Evolutionary conservation across 2,888 invertebrate genomes (phyloP).

Genomic region (Ophonus ardosiacus): DNA sequence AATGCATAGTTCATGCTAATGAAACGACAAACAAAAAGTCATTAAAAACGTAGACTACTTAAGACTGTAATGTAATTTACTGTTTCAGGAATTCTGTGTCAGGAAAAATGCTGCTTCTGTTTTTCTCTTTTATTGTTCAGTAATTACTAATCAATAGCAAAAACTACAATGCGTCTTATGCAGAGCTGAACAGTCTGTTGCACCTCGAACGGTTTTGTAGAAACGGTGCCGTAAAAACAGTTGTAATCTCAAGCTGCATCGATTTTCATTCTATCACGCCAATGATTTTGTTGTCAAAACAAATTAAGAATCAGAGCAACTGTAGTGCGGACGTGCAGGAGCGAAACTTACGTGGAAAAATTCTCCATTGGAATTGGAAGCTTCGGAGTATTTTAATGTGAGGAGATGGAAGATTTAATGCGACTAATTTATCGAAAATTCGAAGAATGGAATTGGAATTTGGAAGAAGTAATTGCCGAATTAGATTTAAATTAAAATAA

Average conservation of each 20-base stretch:
- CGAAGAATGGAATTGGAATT: conserved; percentile 16
- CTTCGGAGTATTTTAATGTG: conserved; percentile 31
- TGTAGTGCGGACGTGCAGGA: conserved; percentile 51
- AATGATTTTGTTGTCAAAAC: conserved; percentile 58
- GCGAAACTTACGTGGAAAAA: conserved; percentile 46
- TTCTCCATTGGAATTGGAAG: background rate
- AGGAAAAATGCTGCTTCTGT: background rate
- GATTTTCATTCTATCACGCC: conserved; percentile 59
- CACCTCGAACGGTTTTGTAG: conserved; percentile 35
- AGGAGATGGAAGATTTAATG: conserved; percentile 11
- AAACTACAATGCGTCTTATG: background rate
- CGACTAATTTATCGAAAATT: background rate
- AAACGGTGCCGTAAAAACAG: conserved; percentile 53
- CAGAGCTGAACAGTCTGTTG: background rate
- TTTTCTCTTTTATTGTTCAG: background rate
- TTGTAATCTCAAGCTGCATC: conserved; percentile 35
- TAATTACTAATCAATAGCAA: conserved; percentile 4
- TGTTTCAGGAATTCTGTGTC: background rate
- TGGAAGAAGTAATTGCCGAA: background rate
- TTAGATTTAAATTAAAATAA: background rate
- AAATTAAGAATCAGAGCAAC: conserved; percentile 48
- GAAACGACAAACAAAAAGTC: too few relatives aligned
- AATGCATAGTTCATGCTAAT: too few relatives aligned
- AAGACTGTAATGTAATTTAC: background rate
- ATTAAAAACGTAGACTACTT: too few relatives aligned